Evolutionary conservation across 2,888 invertebrate genomes (phyloP), one percentile per base, ranked within the genome.

Genomic region (Ornithoptera priamus): DNA sequence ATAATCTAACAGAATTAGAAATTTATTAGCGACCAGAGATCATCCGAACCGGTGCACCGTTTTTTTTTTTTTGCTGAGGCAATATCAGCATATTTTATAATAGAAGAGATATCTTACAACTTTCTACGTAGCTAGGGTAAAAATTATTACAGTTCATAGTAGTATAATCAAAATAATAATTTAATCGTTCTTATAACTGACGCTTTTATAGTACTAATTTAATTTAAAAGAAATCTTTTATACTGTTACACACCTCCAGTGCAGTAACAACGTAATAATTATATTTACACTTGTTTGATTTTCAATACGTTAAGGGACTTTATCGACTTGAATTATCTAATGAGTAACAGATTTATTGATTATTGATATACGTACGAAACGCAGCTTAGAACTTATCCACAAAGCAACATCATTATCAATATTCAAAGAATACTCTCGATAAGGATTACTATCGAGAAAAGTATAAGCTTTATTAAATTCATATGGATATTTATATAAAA

Each of bases 41-140:
- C 81, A 79, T 77, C 74, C 78, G 76, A 75, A 75, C 73, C 74
- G 71, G 74, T 75, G 72, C 75, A 78, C 76, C 80, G 76, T 76
- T 76, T 79, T 77, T 75, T 77, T 75, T 72, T 75, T 71, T 70
- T 75, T 73, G 73, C 73, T 39, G 39, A 18, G 76, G 75, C 76
- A 74, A 75, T 75, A 79, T 74, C 80, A 75, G 75, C 80, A 80
- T 80, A 83, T 81, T 81, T 80, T 79, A 80, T 78, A 80, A 82
- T 83, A 77, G 79, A 80, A 80, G 77, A 77, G 78, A 77, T 77
- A 74, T 76, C 78, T 30, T 46, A 59, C 46, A 59, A 84, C 88
- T 88, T 88, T 88, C 87, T 87, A 88, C 46, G n/a, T 58, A 2
- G 10, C 58, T 24, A 22, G 24, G 22, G 15, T 24, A 50, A 15